phyloP scores from a whole-genome alignment of 1,140 invertebrate genomes.

The Drosophila setifemur region DNA sequence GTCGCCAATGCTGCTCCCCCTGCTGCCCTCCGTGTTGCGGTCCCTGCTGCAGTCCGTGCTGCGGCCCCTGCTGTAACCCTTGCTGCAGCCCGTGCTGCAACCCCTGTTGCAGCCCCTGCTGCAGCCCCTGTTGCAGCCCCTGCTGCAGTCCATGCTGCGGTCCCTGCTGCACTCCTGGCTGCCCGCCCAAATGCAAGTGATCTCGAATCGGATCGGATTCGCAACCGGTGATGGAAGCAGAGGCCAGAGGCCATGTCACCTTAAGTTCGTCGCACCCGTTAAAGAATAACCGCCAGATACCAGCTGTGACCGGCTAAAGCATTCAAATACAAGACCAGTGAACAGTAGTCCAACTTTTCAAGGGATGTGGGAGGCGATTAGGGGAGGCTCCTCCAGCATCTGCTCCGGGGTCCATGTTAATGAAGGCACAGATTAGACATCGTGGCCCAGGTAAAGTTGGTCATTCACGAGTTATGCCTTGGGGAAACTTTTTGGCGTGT shows the following conservation, averaged over 20 bases:
- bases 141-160: constrained; percentile 26
- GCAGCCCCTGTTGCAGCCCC: constrained; percentile 12
- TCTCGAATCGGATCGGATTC: neutral
- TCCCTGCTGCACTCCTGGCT: constrained; percentile 44
- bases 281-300: neutral
- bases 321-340: constrained; percentile 22
- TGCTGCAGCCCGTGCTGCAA: constrained; percentile 25
- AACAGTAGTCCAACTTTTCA: constrained; percentile 6
- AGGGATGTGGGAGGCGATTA: neutral
- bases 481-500: constrained; percentile 46
- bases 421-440: constrained; percentile 36
- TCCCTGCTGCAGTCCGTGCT: constrained; percentile 15
- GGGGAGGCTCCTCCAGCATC: neutral
- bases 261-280: constrained; percentile 24
- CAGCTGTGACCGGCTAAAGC: neutral
- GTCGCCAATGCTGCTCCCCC: constrained; percentile 15
- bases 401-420: constrained; percentile 50
- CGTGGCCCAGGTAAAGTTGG: constrained; percentile 50
- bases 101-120: constrained; percentile 23
- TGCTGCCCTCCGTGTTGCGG: too few species aligned
- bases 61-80: constrained; percentile 7
- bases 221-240: neutral
- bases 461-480: constrained; percentile 58
- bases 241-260: neutral
- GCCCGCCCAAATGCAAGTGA: constrained; percentile 38